Evolutionary conservation across 2,113 vertebrate genomes (phyloP), one percentile per base, ranked within the genome.

Genomic region (Uria aalge): DNA sequence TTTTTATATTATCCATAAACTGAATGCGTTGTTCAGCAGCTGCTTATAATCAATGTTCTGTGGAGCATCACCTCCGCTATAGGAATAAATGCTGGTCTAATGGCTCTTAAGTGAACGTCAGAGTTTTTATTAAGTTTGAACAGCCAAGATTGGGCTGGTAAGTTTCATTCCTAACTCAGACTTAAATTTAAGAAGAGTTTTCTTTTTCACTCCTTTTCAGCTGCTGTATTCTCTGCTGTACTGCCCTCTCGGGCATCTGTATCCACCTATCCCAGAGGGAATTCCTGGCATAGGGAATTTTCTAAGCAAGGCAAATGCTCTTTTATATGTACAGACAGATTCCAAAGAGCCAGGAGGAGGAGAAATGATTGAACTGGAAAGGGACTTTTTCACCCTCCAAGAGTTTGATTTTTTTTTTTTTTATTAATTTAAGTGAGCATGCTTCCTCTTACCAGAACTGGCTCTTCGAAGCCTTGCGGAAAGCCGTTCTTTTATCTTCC

Each of bases 1-100:
- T 80, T 66, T 94, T 96, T 43, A 4, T 67, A 30, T 90, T 91
- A 56, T 69, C 40, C 41, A 11, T 59, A 45, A 85, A 45, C 8
- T 5, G n/a, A 88, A 66, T 83, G 56, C 20, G 24, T 75, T 96
- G 67, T 60, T 93, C 23, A 75, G 89, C 55, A 72, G 67, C 59
- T 90, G 79, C 52, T 78, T 76, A 9, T 38, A 32, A 8, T 75
- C 41, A 29, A 2, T 68, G 45, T 91, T 41, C 20, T 53, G 4
- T 66, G 76, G 79, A 96, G 14, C 69, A 10, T 29, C 57, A 19
- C 24, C 43, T 63, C 82, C n/a, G 40, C 1, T 74, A 7, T 19
- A 34, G 81, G 85, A 83, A 57, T 76, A 87, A 90, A 83, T 57
- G 29, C 53, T 86, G 57, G 26, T 75, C 2, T 48, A 34, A 81